These are phyloP conservation scores for Zosterops lateralis DNA, from an alignment of 2,113 vertebrate genomes.

Conservation along the genomic window DNA sequence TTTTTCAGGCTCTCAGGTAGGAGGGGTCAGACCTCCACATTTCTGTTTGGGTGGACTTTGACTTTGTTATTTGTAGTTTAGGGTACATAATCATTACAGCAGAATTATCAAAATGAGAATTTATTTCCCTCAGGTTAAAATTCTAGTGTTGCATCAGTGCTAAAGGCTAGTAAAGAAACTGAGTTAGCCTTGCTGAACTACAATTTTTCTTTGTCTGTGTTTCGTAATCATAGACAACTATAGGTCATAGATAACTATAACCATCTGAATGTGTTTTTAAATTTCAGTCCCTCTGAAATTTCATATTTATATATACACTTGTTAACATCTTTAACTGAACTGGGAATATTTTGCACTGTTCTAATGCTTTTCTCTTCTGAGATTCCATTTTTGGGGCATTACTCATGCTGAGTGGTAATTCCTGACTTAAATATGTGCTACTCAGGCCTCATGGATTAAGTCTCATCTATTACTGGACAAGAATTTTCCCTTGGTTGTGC, in stretches of 20 bases:
- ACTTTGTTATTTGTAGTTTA: neutral
- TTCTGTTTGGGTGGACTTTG: neutral
- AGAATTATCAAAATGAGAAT: neutral
- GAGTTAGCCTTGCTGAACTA: neutral
- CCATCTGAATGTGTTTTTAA: neutral
- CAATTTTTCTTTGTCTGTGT: neutral
- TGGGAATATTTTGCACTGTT: neutral
- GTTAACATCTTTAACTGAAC: neutral
- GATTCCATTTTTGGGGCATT: neutral
- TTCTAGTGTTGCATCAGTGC: neutral
- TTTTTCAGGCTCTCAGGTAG: neutral
- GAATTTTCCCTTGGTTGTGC: constrained; percentile 48
- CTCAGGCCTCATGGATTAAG: neutral
- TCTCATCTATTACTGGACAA: constrained; percentile 44
- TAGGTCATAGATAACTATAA: neutral
- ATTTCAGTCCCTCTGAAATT: neutral
- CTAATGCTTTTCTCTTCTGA: neutral
- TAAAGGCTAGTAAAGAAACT: neutral
- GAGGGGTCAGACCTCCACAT: neutral
- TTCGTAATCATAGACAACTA: neutral
- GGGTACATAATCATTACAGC: neutral
- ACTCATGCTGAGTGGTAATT: neutral
- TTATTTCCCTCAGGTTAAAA: neutral
- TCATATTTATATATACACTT: neutral
- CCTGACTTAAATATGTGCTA: neutral